Evolutionary conservation across 2,797 vertebrate species (phyloP).

Genomic region (Florisuga fusca): DNA sequence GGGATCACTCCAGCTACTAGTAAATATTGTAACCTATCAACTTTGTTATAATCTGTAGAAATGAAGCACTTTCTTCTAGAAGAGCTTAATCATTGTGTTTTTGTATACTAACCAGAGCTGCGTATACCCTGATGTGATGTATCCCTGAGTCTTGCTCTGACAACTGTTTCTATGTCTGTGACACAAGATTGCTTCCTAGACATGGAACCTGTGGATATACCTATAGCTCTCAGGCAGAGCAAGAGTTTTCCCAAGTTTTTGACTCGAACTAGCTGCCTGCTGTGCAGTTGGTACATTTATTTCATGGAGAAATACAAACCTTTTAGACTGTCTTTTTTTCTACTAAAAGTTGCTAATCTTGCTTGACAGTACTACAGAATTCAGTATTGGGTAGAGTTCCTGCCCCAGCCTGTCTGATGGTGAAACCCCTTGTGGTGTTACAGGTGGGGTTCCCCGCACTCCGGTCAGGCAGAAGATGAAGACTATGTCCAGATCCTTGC

Average conservation of each 20-base stretch:
- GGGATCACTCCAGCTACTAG: not conserved
- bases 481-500: conserved; percentile 94
- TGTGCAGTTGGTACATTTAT: not conserved
- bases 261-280: not conserved
- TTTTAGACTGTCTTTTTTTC: not conserved
- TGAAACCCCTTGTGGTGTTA: not conserved
- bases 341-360: not conserved
- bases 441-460: conserved; percentile 90
- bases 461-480: conserved; percentile 98
- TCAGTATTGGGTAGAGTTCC: not conserved
- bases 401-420: not conserved
- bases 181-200: not conserved
- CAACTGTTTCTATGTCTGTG: not conserved
- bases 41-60: not conserved
- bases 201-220: not conserved
- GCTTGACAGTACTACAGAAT: not conserved
- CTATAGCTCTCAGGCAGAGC: not conserved
- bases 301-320: not conserved
- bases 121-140: not conserved
- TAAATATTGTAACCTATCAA: not conserved
- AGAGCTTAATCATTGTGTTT: not conserved
- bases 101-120: not conserved
- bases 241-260: not conserved
- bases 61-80: not conserved
- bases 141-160: not conserved